Evolutionary conservation across 2,113 vertebrate species (phyloP), one percentile per base, ranked within the genome.

Genomic region (Hydrochoerus hydrochaeris): DNA sequence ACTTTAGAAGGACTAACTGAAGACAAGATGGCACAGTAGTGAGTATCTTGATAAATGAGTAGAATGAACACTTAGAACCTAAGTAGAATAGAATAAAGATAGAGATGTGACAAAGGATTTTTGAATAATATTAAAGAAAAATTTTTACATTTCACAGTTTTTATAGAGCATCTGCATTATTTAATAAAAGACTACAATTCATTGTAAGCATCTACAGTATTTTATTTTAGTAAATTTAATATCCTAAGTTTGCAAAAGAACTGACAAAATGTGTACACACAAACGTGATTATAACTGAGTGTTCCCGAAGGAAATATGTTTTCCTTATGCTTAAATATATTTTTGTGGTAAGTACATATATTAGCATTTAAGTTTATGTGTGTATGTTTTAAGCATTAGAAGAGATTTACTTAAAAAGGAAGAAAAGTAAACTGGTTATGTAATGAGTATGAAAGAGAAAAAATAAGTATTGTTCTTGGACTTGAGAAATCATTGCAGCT

Each of bases 401-500:
- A 90, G 85, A 90, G 28, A 96, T 60, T 91, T 81, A 91, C 52
- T 62, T 60, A 58, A 41, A 81, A 85, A 85, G 17, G 52, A 52
- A 85, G 32, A 85, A 97, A 95, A 82, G 35, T 78, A 94, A 97
- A 96, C 20, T 77, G 87, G 90, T 90, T 97, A 78, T 1, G 3
- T 17, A 90, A 38, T 77, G 28, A 32, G 78, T 58, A 41, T 13
- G 49, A 87, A 91, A 81, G 28, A 38, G 49, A 92, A 89, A 92
- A 46, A n/a, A 54, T 26, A 30, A 60, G 30, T 82, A 38, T 38
- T 91, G 87, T 97, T 98, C 91, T 95, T 97, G 94, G 86, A 93
- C 88, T 49, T 97, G 46, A 71, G 38, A 97, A 97, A 97, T 87
- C 80, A 90, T 71, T 95, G 89, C n/a, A 95, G 96, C 65, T 97